Evolutionary conservation across 53 echinoderm and acorn worm species (phyloP), one percentile per base, ranked within the genome.

Genomic region (Echinometra lucunter): DNA sequence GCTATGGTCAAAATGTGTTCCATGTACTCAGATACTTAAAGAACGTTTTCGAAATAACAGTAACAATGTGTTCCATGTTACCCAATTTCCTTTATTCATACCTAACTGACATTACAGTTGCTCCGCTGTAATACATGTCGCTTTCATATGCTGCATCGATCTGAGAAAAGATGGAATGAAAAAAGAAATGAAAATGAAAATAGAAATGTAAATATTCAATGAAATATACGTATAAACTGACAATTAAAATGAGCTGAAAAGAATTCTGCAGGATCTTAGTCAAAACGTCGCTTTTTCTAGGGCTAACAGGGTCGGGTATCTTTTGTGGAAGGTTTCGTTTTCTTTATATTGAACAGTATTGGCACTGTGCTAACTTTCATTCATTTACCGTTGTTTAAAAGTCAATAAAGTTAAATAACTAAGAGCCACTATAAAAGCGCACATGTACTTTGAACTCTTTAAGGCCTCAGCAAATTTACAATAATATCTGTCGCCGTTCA

Each of bases 321-420:
- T 8, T 74, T 2, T 74, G 13, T 16, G 74, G 1, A 9, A 19
- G 44, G 44, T 42, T 19, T 38, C 18, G 15, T 42, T 16, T 17
- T 7, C 21, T 21, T 2, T 4, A 81, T 2, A 38, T 18, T 40
- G 38, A 81, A 38, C 40, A 81, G 19, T 42, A 37, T 74, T 74
- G 74, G 74, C 74, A 74, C n/a, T 74, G 34, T 74, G 74, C 74
- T 74, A 37, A 37, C 74, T 74, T 28, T 74, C 28, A n/a, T 74
- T 6, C 15, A 42, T 81, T 81, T 40, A 21, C 40, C 12, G 42
- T 40, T 19, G 1, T 81, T 40, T 18, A 38, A 42, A 81, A 81
- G 81, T 81, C 81, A 81, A 81, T 44, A 81, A 4, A 19, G 25
- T 42, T 8, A 34, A 34, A 69, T 28, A 69, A 7, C 34, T 34